phyloP scores from a whole-genome alignment of 2,888 invertebrate genomes.

The Oligia strigilis region DNA sequence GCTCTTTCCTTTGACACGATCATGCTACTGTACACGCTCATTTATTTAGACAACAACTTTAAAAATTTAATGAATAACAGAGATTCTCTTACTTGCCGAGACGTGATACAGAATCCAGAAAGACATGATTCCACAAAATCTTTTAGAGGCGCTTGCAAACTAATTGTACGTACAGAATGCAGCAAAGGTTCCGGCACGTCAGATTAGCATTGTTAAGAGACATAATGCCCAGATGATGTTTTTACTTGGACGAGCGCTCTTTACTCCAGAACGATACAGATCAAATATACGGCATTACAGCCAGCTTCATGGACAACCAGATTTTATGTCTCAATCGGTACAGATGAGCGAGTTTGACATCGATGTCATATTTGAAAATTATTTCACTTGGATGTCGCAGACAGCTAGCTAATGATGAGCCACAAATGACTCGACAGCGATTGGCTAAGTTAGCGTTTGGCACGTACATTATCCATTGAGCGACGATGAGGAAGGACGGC shows the following conservation, averaged over 20 bases:
- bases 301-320: conserved; percentile 13
- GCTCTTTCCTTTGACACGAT: conserved; percentile 70
- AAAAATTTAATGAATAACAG: conserved; percentile 42
- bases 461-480: conserved; percentile 85
- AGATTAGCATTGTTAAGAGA: conserved; percentile 75
- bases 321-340: conserved; percentile 20
- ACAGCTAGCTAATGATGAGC: conserved; percentile 74
- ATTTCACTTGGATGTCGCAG: conserved; percentile 41
- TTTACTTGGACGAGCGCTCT: conserved; percentile 67
- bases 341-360: conserved; percentile 25
- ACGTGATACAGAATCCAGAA: conserved; percentile 58
- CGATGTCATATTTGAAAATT: conserved; percentile 37
- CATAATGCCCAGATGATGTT: conserved; percentile 76
- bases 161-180: conserved; percentile 77
- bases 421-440: conserved; percentile 76
- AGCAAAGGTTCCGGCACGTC: conserved; percentile 74
- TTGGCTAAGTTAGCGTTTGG: conserved; percentile 87
- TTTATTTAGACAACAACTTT: conserved; percentile 57
- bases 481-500: conserved; percentile 74
- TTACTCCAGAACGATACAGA: conserved; percentile 67
- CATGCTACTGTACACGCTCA: conserved; percentile 56
- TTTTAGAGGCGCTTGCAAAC: conserved; percentile 57
- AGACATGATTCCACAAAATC: conserved; percentile 67
- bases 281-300: conserved; percentile 21
- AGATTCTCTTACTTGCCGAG: conserved; percentile 35